Conservation (phyloP, 2,888 invertebrate genomes). For the Polyommatus iphigenia region DNA sequence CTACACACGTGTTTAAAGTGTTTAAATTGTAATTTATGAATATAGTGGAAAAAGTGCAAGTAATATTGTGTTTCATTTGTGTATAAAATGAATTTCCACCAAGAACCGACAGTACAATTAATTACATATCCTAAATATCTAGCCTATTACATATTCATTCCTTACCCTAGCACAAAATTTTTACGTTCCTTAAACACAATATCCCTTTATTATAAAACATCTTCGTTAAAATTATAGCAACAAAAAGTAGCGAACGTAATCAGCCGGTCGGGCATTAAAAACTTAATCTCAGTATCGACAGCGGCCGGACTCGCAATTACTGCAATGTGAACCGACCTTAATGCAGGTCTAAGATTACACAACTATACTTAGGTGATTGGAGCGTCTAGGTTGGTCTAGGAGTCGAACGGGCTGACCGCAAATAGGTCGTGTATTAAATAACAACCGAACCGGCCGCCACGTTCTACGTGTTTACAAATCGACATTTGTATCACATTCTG, state of each 20-base stretch:
- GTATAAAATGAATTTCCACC: no score
- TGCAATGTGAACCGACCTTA: conserved; percentile 40
- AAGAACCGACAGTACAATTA: no score
- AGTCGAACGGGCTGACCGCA: conserved; percentile 60
- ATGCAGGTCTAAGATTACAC: conserved; percentile 49
- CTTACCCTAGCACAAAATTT: not conserved
- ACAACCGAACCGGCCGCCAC: conserved; percentile 62
- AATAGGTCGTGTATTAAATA: conserved; percentile 77
- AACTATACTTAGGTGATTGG: conserved; percentile 47
- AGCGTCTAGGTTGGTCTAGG: conserved; percentile 46
- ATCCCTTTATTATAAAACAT: not conserved
- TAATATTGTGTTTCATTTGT: no score
- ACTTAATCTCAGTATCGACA: conserved; percentile 22
- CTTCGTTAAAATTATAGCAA: not conserved
- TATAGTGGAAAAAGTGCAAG: no score
- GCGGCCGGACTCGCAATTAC: conserved; percentile 29
- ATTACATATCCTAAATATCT: no score
- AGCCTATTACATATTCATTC: no score
- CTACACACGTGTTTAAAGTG: no score
- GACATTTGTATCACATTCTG: conserved; percentile 45
- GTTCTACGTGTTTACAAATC: conserved; percentile 71
- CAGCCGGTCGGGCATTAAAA: conserved; percentile 27
- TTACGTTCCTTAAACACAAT: not conserved
- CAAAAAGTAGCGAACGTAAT: conserved; percentile 9
- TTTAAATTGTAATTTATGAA: no score